Base-by-base conservation (phyloP, 2,797 vertebrate species). In the Tapera naevia region DNA sequence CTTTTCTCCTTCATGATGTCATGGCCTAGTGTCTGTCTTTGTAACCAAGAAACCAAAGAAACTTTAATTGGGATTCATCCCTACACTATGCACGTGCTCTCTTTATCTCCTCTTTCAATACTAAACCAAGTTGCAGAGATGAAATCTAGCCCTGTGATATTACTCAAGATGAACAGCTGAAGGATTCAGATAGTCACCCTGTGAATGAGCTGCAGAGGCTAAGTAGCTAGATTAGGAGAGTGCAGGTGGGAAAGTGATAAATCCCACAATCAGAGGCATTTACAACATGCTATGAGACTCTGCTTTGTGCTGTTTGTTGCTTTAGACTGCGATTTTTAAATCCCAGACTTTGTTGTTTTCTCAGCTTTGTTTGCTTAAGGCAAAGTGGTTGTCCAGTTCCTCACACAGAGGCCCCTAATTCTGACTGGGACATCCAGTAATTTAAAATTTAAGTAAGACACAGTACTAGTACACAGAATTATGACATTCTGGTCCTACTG, bases 311-410 rank as follows among this genome's bases (percentile, higher is more conserved):
- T 88, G 85, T 81, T 91, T 96, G 94, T 84, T 94, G 91, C 89
- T 92, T 89, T 91, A 93, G 91, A 93, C 89, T 96, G 94, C 82
- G 89, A 79, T 93, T 94, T 94, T 70, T 24, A 95, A 95, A 94
- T 91, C 82, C 72, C 87, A 82, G 60, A 25, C 85, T 95, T 89
- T 79, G 82, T 82, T 95, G 94, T 94, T 95, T 95, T 94, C 92
- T 57, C 95, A 97, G 92, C 94, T 97, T 96, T 97, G 91, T 95
- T 95, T 96, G 95, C 95, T 92, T 72, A 93, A 92, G 92, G 94
- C 92, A 88, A 80, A 91, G 82, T 60, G 82, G 58, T 81, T 93
- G 91, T 30, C 5, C 9, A 94, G 80, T 53, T 88, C 76, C 84
- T 78, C 93, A 86, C 87, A 76, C 23, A 35, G 80, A 92, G 80